Evolutionary conservation across 1,140 invertebrate genomes (phyloP).

Genomic region (Lepidurus arcticus): DNA sequence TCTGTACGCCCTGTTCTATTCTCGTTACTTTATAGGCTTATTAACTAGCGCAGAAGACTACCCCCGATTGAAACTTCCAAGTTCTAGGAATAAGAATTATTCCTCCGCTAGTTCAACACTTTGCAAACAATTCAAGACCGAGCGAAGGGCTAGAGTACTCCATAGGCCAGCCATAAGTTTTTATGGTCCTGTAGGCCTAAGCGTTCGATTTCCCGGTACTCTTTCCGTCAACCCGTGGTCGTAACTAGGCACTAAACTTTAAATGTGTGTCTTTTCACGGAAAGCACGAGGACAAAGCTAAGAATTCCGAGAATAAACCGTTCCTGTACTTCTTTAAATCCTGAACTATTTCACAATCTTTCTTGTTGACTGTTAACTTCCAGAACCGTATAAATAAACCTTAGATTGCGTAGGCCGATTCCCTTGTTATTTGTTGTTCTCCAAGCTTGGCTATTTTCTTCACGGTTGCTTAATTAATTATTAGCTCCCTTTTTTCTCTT

Average conservation of each 20-base stretch:
- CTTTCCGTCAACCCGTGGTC: background rate
- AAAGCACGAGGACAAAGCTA: background rate
- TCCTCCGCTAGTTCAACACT: background rate
- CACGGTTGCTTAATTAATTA: background rate
- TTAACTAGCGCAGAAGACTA: too few species aligned
- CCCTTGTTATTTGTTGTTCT: background rate
- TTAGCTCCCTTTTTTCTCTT: background rate
- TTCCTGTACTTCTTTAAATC: background rate
- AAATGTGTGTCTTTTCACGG: background rate
- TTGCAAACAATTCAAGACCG: background rate
- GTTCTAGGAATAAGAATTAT: background rate
- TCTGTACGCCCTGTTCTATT: background rate
- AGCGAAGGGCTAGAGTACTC: background rate
- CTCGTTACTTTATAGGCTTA: too few species aligned
- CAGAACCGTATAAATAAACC: conserved; percentile 2
- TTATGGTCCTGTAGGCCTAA: conserved; percentile 16
- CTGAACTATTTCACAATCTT: background rate
- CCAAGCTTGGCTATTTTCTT: background rate
- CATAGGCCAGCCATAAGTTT: background rate
- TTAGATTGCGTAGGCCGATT: background rate
- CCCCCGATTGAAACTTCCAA: too few species aligned
- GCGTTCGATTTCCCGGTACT: conserved; percentile 17
- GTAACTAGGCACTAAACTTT: background rate
- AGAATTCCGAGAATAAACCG: background rate
- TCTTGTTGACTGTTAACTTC: conserved; percentile 15